These are phyloP conservation scores for Dyspetes luteomarginatus DNA, from an alignment of 2,888 invertebrate genomes.

Conservation along the genomic window DNA sequence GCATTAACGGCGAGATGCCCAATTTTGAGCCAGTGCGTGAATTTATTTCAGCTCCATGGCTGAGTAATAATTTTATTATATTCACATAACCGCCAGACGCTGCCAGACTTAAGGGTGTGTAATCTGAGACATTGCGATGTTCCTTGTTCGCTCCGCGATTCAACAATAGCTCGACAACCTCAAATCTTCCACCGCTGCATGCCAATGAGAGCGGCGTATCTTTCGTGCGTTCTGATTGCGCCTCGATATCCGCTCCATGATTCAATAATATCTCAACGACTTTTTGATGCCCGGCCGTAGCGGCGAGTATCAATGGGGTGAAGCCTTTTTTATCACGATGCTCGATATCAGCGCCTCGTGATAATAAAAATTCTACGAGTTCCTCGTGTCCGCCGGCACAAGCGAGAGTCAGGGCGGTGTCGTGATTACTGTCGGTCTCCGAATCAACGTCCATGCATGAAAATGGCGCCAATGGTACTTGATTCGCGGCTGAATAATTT, in stretches of 20 bases:
- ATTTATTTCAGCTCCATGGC: slow-evolving; percentile 99
- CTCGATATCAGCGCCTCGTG: slow-evolving; percentile 96
- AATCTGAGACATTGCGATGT: slow-evolving; percentile 99
- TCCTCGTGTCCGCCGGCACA: slow-evolving; percentile 99
- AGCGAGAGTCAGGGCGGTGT: slow-evolving; percentile 98
- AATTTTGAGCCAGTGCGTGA: slow-evolving; percentile 98
- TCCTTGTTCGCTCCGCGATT: slow-evolving; percentile 97
- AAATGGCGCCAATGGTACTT: slow-evolving; percentile 85
- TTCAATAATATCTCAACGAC: slow-evolving; percentile 97
- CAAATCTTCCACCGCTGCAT: slow-evolving; percentile 98
- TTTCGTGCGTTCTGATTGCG: slow-evolving; percentile 99
- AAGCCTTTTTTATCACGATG: slow-evolving; percentile 99
- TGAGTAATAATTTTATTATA: slow-evolving; percentile 96
- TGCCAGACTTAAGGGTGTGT: slow-evolving; percentile 99
- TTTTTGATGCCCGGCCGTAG: slow-evolving; percentile 97
- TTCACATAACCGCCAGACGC: slow-evolving; percentile 99
- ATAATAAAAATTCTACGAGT: slow-evolving; percentile 95
- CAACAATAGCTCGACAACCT: slow-evolving; percentile 96
- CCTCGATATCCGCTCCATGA: slow-evolving; percentile 98
- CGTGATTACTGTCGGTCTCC: slow-evolving; percentile 99
- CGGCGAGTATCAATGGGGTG: slow-evolving; percentile 98
- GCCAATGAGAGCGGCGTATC: slow-evolving; percentile 99
- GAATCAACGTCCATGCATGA: slow-evolving; percentile 97
- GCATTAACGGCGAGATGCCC: slow-evolving; percentile 99
- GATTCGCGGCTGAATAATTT: slow-evolving; percentile 71